phyloP scores from a whole-genome alignment of 2,797 vertebrate species.

The Melanotaenia pygmaea region DNA sequence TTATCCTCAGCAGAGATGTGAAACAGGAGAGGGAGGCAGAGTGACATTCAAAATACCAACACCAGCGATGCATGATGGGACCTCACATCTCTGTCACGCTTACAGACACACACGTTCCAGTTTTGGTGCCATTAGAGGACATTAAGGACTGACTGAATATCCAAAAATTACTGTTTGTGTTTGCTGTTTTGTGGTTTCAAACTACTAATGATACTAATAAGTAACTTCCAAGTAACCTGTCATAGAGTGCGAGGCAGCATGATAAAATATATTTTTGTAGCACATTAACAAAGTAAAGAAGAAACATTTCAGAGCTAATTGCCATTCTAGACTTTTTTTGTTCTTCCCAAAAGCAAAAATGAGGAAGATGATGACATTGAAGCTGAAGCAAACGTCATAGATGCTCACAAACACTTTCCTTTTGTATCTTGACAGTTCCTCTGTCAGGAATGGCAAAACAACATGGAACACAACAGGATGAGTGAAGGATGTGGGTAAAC shows the following conservation, averaged over 20 bases:
- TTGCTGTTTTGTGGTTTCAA: not conserved
- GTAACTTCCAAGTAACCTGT: not conserved
- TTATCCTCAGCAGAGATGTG: slow-evolving; percentile 34
- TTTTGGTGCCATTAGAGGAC: not conserved
- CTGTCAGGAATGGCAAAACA: too few species aligned
- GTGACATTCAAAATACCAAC: slow-evolving; percentile 32
- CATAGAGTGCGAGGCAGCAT: not conserved
- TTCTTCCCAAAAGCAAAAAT: too few species aligned
- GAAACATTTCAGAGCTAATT: not conserved
- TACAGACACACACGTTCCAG: slow-evolving; percentile 17
- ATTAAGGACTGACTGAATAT: not conserved
- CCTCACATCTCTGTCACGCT: slow-evolving; percentile 20
- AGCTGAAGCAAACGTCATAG: too few species aligned
- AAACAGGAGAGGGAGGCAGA: slow-evolving; percentile 32
- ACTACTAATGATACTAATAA: not conserved
- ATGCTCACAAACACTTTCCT: too few species aligned
- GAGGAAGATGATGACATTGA: too few species aligned
- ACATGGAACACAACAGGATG: too few species aligned
- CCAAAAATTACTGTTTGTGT: not conserved
- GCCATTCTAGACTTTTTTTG: too few species aligned
- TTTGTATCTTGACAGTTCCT: too few species aligned
- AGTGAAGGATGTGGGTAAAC: too few species aligned
- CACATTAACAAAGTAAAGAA: not conserved
- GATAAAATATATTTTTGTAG: not conserved
- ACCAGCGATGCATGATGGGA: slow-evolving; percentile 59